Conservation (phyloP, 2,888 invertebrate genomes). For the Conomelus anceps region DNA sequence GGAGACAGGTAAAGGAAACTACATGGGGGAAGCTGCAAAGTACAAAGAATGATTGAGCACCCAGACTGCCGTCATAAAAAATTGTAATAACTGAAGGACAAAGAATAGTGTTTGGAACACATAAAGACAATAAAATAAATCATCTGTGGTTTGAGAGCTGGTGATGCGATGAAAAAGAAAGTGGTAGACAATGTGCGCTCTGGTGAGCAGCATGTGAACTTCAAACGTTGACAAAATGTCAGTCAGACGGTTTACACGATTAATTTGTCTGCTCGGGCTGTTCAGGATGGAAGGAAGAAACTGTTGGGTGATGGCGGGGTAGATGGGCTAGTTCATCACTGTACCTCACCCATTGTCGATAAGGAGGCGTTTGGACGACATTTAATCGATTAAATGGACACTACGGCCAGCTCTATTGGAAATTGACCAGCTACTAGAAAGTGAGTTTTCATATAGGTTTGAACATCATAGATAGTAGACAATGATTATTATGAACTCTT, state of each 20-base stretch:
- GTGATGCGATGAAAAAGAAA: neutral
- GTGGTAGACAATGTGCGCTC: neutral
- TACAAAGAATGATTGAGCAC: neutral
- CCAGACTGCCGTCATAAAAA: neutral
- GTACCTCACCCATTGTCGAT: neutral
- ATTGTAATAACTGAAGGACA: neutral
- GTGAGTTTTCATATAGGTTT: neutral
- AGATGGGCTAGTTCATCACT: neutral
- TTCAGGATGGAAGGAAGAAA: neutral
- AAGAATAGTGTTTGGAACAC: neutral
- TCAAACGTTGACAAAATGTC: neutral
- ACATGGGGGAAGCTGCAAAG: neutral
- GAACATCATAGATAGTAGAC: neutral
- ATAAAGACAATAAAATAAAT: neutral
- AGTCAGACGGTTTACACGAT: neutral
- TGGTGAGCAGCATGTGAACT: neutral
- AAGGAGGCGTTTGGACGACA: neutral
- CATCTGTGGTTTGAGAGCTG: neutral
- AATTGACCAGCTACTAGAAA: neutral
- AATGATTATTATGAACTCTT: too few relatives aligned
- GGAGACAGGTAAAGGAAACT: too few relatives aligned
- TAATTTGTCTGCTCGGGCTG: neutral
- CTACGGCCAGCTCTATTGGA: neutral
- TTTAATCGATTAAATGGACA: neutral
- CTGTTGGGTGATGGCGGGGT: neutral